Evolutionary conservation across 2,113 vertebrate species (phyloP).

Genomic region (Etheostoma spectabile): DNA sequence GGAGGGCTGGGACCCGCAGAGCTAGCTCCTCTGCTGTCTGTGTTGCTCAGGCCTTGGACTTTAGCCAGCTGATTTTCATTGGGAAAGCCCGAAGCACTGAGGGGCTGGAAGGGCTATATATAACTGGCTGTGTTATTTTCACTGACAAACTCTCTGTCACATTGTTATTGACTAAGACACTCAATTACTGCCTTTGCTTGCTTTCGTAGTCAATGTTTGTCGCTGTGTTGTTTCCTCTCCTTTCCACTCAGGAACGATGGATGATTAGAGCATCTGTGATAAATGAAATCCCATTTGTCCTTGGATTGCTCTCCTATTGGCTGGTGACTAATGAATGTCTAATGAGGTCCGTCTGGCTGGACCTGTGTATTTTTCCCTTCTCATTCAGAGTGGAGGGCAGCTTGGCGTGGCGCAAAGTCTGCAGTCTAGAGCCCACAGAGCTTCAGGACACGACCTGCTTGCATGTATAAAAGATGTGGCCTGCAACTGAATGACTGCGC

Average conservation of each 20-base stretch:
- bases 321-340: slow-evolving; percentile 71
- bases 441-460: slow-evolving; percentile 81
- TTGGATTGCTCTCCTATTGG: slow-evolving; percentile 50
- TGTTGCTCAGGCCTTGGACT: slow-evolving; percentile 67
- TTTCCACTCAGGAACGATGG: slow-evolving; percentile 46
- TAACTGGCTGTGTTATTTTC: slow-evolving; percentile 73
- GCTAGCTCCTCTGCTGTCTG: slow-evolving; percentile 71
- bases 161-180: slow-evolving; percentile 75
- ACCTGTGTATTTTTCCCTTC: slow-evolving; percentile 53
- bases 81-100: slow-evolving; percentile 78
- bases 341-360: slow-evolving; percentile 68
- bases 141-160: slow-evolving; percentile 73
- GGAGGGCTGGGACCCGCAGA: slow-evolving; percentile 73
- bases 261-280: slow-evolving; percentile 58
- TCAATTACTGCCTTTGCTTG: slow-evolving; percentile 70
- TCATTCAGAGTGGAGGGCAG: slow-evolving; percentile 62
- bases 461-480: slow-evolving; percentile 83
- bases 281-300: slow-evolving; percentile 58
- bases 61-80: slow-evolving; percentile 72
- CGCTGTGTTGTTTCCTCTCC: slow-evolving; percentile 50
- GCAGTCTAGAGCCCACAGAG: slow-evolving; percentile 72
- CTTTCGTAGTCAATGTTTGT: slow-evolving; percentile 60
- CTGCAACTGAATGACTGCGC: slow-evolving; percentile 80
- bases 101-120: slow-evolving; percentile 77
- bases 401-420: slow-evolving; percentile 70